These are phyloP conservation scores for Argyresthia albistria DNA, from an alignment of 2,888 invertebrate genomes.

Conservation along the genomic window DNA sequence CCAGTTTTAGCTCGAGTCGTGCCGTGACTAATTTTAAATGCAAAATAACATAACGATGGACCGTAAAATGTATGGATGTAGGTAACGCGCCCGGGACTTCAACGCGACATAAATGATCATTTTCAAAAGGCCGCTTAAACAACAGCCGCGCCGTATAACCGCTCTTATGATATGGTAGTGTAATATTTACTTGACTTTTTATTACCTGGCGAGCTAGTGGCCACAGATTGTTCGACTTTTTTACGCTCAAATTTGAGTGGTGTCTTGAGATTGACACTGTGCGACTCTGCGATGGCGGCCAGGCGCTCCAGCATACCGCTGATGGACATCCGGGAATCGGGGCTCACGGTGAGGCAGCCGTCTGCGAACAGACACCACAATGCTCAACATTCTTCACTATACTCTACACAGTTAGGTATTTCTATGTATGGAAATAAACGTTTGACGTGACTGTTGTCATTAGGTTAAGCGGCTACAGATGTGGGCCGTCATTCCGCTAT, in stretches of 20 bases:
- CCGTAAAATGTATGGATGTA: constrained; percentile 28
- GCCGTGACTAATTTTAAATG: constrained; percentile 26
- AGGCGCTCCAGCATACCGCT: constrained; percentile 86
- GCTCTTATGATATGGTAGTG: constrained; percentile 69
- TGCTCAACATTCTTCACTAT: no score
- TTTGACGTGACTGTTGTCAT: no score
- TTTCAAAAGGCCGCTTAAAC: constrained; percentile 7
- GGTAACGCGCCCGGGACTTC: constrained; percentile 27
- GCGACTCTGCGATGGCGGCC: constrained; percentile 90
- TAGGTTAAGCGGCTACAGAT: no score
- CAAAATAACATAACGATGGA: constrained; percentile 60
- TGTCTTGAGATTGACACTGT: constrained; percentile 85
- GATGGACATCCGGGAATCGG: constrained; percentile 84
- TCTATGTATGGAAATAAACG: no score
- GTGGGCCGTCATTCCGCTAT: no score
- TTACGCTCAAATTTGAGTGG: constrained; percentile 79
- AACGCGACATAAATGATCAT: constrained; percentile 9
- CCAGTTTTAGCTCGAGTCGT: constrained; percentile 68
- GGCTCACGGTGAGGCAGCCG: constrained; percentile 87
- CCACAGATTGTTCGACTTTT: constrained; percentile 75
- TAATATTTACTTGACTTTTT: constrained; percentile 75
- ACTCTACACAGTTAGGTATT: no score
- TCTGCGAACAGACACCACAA: constrained; percentile 53
- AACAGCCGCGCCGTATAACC: neutral
- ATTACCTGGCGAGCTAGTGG: constrained; percentile 75